Percentiles rank a stretch among this genome's conserved stretches.
Evolutionary conservation across 2,797 vertebrate genomes (phyloP).

Genomic region (Eremophila alpestris): DNA sequence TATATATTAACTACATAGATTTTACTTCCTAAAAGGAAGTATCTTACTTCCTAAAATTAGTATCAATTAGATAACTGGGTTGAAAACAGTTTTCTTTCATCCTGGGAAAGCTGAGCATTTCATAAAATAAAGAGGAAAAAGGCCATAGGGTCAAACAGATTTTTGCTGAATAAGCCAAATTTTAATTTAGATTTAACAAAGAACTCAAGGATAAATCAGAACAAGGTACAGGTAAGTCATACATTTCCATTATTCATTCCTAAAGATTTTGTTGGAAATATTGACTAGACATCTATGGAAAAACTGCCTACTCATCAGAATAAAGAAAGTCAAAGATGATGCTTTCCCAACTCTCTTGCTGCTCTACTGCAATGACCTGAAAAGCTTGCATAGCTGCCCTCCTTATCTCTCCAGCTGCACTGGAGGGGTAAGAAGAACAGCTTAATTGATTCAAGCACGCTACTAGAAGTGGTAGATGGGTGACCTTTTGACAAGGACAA

Average conservation of each 20-base stretch:
- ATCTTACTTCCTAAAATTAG: not conserved
- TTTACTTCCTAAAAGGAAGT: not conserved
- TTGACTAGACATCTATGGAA: not conserved
- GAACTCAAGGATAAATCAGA: not conserved
- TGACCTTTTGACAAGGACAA: not conserved
- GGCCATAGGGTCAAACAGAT: not conserved
- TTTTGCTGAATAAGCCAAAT: not conserved
- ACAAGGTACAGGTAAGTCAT: not conserved
- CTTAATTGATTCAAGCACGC: not conserved
- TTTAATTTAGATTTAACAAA: not conserved
- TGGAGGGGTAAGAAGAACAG: not conserved
- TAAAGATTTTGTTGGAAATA: not conserved
- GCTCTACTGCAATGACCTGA: not conserved
- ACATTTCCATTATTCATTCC: not conserved
- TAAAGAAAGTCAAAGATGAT: not conserved
- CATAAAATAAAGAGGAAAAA: not conserved
- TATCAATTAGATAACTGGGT: not conserved
- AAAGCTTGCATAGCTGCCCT: not conserved
- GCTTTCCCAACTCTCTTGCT: not conserved
- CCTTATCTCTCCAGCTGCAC: not conserved
- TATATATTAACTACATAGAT: not conserved
- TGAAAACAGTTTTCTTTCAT: not conserved
- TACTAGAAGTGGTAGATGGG: not conserved
- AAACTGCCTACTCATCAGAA: not conserved
- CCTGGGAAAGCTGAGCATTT: not conserved